A percentile compares a stretch with the other conserved stretches of the same genome.
Conservation (phyloP, 2,797 vertebrate species). For the Peromyscus aztecus region DNA sequence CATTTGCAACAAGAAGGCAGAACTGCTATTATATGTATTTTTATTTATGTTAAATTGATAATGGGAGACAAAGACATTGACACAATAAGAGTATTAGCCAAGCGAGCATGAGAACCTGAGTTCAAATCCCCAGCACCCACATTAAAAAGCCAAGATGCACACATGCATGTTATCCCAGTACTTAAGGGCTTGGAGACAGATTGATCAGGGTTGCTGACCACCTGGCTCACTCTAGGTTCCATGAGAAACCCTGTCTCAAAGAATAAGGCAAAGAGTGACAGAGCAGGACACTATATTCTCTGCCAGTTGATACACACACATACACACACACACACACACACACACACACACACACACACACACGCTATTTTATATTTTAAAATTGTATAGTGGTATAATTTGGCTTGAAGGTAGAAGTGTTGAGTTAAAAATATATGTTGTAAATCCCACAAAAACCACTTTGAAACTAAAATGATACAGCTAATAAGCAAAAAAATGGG, state of each 20-base stretch:
- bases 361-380: neutral
- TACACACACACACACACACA: neutral
- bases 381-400: neutral
- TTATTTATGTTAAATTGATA: neutral
- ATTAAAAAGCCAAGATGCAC: neutral
- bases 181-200: neutral
- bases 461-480: neutral
- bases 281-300: neutral
- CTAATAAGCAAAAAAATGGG: neutral
- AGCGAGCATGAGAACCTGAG: neutral
- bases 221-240: neutral
- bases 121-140: neutral
- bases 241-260: neutral
- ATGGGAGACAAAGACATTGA: neutral
- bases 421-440: neutral
- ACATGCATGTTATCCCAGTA: neutral
- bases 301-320: no score
- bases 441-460: neutral
- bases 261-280: neutral
- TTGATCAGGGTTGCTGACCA: neutral
- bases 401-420: neutral
- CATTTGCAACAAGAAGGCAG: neutral
- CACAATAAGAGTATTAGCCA: neutral
- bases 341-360: neutral
- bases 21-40: neutral